Evolutionary conservation across 2,888 invertebrate genomes (phyloP), one percentile per base, ranked within the genome.

Genomic region (Laothoe populi): DNA sequence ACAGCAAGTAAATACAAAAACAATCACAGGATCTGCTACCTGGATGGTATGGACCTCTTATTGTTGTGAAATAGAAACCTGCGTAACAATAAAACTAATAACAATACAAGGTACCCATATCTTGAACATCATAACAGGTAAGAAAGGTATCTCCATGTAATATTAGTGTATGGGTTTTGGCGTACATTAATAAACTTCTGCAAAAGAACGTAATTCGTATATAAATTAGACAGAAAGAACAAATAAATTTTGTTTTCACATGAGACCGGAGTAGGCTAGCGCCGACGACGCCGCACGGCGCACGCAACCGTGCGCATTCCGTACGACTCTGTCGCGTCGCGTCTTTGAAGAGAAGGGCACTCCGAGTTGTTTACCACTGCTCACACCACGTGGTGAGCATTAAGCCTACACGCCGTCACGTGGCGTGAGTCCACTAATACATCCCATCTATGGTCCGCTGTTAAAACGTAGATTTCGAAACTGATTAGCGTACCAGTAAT

Each of bases 341-440:
- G 69, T 71, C 73, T 66, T 64, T 70, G 77, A 71, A 72, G 77
- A 78, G 81, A 81, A 83, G 80, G 84, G 80, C 79, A 75, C 75
- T 69, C 73, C 64, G 75, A 81, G 81, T 87, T 89, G 89, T 89
- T 89, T 89, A 88, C 82, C 86, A 81, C 70, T 74, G 71, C 73
- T 68, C 74, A 74, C 74, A 89, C 90, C 91, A 91, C 91, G 92
- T 92, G 91, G 90, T 87, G 77, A 78, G 75, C 79, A 75, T 70
- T 72, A 72, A 75, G 70, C 76, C 75, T 75, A 83, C 82, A 82
- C 77, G 79, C 73, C 73, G 80, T 90, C 89, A 91, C 91, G 88
- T 90, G 91, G 86, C 91, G 88, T 90, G 90, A 85, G 74, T 73
- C 73, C 81, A 79, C 74, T 78, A 73, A 80, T 79, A 76, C 75